Evolutionary conservation across 2,797 vertebrate species (phyloP), one percentile per base, ranked within the genome.

Genomic region (Salarias fasciatus): DNA sequence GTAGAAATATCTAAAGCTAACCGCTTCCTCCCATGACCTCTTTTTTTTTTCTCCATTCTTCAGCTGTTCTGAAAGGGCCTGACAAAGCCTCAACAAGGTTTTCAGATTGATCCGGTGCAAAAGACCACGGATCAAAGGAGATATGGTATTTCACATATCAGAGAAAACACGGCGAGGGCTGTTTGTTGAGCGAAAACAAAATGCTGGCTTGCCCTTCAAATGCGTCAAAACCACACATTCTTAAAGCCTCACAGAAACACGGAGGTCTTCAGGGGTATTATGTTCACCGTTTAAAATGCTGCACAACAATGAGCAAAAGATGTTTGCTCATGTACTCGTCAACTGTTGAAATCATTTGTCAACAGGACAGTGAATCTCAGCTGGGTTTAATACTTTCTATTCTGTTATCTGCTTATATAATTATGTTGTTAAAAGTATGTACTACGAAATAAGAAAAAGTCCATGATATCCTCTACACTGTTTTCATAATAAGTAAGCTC

Each of bases 121-220:
- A 69, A 63, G 33, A 72, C 45, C 30, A 37, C 5, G 55, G 59
- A 86, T 85, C 64, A 86, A 87, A 82, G 81, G 76, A 82, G 50
- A 80, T 74, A 41, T 45, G 64, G 64, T 72, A 76, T 79, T 69
- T 74, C 53, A 67, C 69, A 77, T 75, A 77, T 81, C 69, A 77
- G 69, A 77, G 74, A 66, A 72, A 83, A 79, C 54, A 77, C 69
- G 35, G 51, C 59, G 29, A 77, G 64, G 50, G 68, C 53, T 77
- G 62, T 74, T 76, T 70, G 71, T 58, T 60, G 55, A 43, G 53
- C 50, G 63, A 79, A 84, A 84, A 82, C 60, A 78, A 85, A 69
- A 70, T 31, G 56, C 68, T 61, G 64, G 69, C 63, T 75, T 61
- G 51, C 24, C 66, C 66, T 78, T 68, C 72, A 69, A 70, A 69